Base-by-base conservation (phyloP, 35 echinoderm and acorn worm genomes). In the Hemicentrotus pulcherrimus region DNA sequence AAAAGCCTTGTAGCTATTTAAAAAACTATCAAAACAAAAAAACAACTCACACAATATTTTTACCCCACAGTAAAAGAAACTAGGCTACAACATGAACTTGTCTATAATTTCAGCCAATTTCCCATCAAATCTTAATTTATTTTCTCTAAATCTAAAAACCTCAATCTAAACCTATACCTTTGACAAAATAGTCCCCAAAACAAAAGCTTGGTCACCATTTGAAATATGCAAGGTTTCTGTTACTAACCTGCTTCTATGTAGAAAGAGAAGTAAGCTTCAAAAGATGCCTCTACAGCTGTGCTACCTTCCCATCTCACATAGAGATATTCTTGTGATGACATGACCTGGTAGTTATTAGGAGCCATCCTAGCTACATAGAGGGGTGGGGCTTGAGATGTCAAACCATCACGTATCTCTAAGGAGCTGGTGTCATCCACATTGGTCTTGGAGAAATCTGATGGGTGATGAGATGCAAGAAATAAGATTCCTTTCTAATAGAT, bases 281-380 rank as follows among this genome's bases (percentile, higher is more conserved):
- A 93, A 9, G 91, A 47, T 9, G 91, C 46, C 9, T 58, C 91
- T 13, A 58, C 91, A 13, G 91, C 32, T 13, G 48, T 92, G 2
- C 10, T 8, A 22, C 95, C 95, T 65, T 91, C 24, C 95, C 95
- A 95, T 18, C 95, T 48, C 87, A 95, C 91, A 47, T 95, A 95
- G 11, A 95, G 47, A 61, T 48, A 92, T 47, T 91, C 86, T 30
- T 95, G 89, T 10, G 48, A 61, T 22, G 95, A 95, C 32, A 28
- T 91, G 50, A 92, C 60, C 13, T 91, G 32, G n/a, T 58, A 46
- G 52, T 35, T n/a, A 9, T 12, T 18, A 41, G 92, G 60, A 30
- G 86, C 87, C 6, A 52, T 61, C 4, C 18, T 2, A 13, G 87
- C 88, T 31, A 91, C 32, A 47, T 95, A 95, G 9, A 95, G 48